Conservation (phyloP, 92 coral and sea anemone species). For the Phymanthus crucifer region DNA sequence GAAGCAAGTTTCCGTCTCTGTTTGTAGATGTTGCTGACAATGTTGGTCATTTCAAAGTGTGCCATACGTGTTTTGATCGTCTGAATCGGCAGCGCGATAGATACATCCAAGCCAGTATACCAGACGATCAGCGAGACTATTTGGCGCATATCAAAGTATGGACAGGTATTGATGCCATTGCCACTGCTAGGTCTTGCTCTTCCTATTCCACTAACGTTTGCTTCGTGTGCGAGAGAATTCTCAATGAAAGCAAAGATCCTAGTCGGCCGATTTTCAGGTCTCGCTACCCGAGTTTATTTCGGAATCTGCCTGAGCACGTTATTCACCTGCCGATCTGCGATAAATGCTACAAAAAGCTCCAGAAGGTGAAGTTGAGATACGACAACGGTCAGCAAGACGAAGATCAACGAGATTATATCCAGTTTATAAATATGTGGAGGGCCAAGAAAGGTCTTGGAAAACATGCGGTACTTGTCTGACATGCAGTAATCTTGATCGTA, state of each 20-base stretch:
- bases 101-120: constrained; percentile 62
- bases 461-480: constrained; percentile 46
- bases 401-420: constrained; percentile 64
- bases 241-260: constrained; percentile 34
- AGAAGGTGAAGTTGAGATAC: constrained; percentile 63
- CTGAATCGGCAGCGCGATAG: constrained; percentile 75
- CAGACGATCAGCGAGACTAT: constrained; percentile 74
- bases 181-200: constrained; percentile 34
- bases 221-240: constrained; percentile 68
- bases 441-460: constrained; percentile 74
- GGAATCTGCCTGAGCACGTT: constrained; percentile 43
- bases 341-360: constrained; percentile 62
- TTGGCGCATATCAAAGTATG: constrained; percentile 72
- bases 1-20: constrained; percentile 67
- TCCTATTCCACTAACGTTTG: constrained; percentile 16
- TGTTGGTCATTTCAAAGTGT: constrained; percentile 66
- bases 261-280: constrained; percentile 55
- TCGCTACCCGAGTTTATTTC: constrained; percentile 64
- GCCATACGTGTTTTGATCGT: constrained; percentile 62
- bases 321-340: constrained; percentile 51
- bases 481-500: not conserved
- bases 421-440: constrained; percentile 78
- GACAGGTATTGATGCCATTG: constrained; percentile 57
- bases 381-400: constrained; percentile 63
- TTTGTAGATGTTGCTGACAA: constrained; percentile 53